Percentiles rank a stretch among this genome's conserved stretches.
These are phyloP conservation scores for Pelodytes ibericus DNA, from an alignment of 2,797 vertebrate genomes.

Conservation along the genomic window DNA sequence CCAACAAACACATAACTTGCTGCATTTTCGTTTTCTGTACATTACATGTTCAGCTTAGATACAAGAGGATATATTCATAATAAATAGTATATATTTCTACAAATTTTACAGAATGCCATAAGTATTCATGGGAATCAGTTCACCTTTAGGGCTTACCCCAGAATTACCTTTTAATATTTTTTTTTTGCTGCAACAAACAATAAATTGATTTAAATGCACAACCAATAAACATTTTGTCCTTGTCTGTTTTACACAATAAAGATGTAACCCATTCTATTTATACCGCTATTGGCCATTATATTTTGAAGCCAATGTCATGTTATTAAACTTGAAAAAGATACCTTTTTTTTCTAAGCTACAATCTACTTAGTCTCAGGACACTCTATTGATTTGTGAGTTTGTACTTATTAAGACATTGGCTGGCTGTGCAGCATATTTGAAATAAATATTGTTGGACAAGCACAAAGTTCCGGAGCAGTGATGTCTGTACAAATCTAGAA, in stretches of 20 bases:
- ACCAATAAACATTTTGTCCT: background rate
- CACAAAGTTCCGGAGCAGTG: conserved; percentile 27
- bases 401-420: conserved; percentile 43
- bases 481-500: conserved; percentile 15
- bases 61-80: too few species aligned
- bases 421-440: conserved; percentile 27
- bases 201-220: too few species aligned
- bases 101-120: too few species aligned
- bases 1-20: too few species aligned
- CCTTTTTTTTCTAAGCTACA: conserved; percentile 14
- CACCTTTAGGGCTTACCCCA: too few species aligned
- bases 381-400: conserved; percentile 50
- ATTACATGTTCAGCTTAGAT: too few species aligned
- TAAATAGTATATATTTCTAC: too few species aligned
- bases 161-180: too few species aligned
- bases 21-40: too few species aligned
- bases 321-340: background rate
- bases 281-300: too few species aligned
- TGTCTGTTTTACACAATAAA: background rate
- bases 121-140: too few species aligned
- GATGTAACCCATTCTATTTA: background rate
- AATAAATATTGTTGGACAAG: conserved; percentile 30
- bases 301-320: conserved; percentile 1
- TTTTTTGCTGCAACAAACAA: too few species aligned
- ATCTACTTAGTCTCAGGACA: conserved; percentile 29